A percentile compares a stretch with the other conserved stretches of the same genome.
phyloP scores from a whole-genome alignment of 2,888 invertebrate species.

The Abrostola triplasia region DNA sequence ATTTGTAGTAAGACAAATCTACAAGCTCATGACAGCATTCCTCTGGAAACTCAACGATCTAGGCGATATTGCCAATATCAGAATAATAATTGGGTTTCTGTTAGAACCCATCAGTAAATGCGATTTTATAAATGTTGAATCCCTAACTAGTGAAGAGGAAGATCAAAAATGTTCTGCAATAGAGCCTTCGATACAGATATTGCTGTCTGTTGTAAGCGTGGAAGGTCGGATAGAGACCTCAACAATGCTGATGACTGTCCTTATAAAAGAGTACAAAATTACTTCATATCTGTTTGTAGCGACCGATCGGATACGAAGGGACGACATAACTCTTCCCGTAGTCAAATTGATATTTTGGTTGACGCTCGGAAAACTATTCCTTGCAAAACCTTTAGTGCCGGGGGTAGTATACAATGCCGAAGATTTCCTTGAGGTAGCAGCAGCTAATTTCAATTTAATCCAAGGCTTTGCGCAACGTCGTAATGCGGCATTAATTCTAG shows the following conservation, averaged over 20 bases:
- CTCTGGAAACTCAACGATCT: slow-evolving; percentile 87
- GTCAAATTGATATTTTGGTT: slow-evolving; percentile 84
- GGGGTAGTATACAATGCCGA: slow-evolving; percentile 72
- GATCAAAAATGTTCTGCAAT: slow-evolving; percentile 85
- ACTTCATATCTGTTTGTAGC: slow-evolving; percentile 74
- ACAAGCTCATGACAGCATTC: slow-evolving; percentile 89
- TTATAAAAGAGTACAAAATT: slow-evolving; percentile 75
- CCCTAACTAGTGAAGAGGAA: slow-evolving; percentile 83
- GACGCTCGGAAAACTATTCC: slow-evolving; percentile 75
- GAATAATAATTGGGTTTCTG: slow-evolving; percentile 87
- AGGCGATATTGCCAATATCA: slow-evolving; percentile 82
- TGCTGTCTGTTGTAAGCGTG: slow-evolving; percentile 87
- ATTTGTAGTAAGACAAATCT: slow-evolving; percentile 91
- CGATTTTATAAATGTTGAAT: slow-evolving; percentile 83
- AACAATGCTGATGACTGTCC: slow-evolving; percentile 66
- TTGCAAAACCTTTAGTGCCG: slow-evolving; percentile 67
- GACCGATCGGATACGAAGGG: slow-evolving; percentile 76
- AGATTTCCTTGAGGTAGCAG: slow-evolving; percentile 74
- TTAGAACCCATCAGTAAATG: slow-evolving; percentile 89
- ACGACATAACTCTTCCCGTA: slow-evolving; percentile 80
- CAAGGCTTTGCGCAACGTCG: slow-evolving; percentile 70
- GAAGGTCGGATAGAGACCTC: slow-evolving; percentile 78
- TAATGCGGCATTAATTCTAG: slow-evolving; percentile 67
- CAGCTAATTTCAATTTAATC: slow-evolving; percentile 74
- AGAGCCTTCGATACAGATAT: slow-evolving; percentile 87